Evolutionary conservation across 1,140 invertebrate species (phyloP).

Genomic region (Pollicipes pollicipes): DNA sequence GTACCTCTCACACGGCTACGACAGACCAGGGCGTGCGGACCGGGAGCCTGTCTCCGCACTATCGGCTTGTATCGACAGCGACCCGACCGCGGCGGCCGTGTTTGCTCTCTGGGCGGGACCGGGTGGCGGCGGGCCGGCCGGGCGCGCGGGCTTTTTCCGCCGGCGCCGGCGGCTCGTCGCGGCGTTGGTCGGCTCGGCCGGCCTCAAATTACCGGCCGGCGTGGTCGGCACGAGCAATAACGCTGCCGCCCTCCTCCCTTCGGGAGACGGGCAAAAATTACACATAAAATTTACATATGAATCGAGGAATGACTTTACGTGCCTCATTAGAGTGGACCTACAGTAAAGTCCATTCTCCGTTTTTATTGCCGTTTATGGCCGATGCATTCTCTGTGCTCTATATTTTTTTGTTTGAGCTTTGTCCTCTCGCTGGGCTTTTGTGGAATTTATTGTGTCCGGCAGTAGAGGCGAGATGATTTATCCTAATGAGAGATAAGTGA

Average conservation of each 20-base stretch:
- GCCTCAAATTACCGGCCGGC: background rate
- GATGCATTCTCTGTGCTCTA: background rate
- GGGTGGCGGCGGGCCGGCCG: too few species aligned
- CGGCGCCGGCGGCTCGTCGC: too few species aligned
- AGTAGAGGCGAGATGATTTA: background rate
- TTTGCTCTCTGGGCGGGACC: too few species aligned
- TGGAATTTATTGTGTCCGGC: background rate
- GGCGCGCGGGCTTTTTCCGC: too few species aligned
- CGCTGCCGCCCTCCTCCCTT: background rate
- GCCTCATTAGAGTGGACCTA: background rate
- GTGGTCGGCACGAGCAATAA: background rate
- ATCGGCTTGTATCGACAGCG: too few species aligned
- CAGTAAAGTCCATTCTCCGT: background rate
- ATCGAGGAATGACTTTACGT: background rate
- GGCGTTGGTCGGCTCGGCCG: too few species aligned
- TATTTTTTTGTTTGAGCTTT: background rate
- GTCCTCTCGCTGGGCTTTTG: background rate
- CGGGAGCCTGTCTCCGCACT: too few species aligned
- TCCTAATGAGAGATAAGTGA: background rate
- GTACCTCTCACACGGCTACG: too few species aligned
- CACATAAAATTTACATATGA: background rate
- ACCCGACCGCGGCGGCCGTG: too few species aligned
- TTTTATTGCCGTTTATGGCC: conserved; percentile 1
- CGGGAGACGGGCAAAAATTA: background rate
- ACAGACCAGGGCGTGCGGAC: too few species aligned